Evolutionary conservation across 2,113 vertebrate genomes (phyloP).

Genomic region (Suncus etruscus): DNA sequence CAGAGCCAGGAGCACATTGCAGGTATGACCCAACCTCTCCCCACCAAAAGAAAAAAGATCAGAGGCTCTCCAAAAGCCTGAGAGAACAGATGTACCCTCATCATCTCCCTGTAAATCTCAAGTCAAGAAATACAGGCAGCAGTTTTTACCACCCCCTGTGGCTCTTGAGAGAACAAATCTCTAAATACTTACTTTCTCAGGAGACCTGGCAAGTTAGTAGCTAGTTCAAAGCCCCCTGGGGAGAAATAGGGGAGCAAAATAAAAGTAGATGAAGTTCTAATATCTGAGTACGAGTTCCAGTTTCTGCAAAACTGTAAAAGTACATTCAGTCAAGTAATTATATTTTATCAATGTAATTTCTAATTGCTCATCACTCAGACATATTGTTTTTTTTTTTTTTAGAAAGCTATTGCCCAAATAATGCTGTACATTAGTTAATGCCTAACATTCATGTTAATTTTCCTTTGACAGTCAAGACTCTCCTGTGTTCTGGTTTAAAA

Average conservation of each 20-base stretch:
- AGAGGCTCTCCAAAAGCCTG: neutral
- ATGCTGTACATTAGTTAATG: neutral
- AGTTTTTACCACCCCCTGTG: neutral
- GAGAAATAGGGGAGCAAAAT: neutral
- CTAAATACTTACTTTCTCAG: neutral
- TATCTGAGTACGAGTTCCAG: neutral
- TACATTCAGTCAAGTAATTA: neutral
- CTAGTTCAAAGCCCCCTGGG: neutral
- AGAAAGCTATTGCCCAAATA: neutral
- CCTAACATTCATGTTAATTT: too few relatives aligned
- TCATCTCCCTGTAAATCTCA: neutral
- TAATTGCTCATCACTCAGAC: neutral
- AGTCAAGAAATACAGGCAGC: neutral
- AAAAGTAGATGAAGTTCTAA: neutral
- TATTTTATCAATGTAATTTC: neutral
- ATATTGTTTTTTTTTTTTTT: neutral
- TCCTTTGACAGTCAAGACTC: neutral
- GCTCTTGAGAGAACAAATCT: slow-evolving; percentile 52
- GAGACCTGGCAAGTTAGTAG: slow-evolving; percentile 29
- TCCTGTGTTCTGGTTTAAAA: neutral
- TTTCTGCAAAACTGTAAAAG: neutral
- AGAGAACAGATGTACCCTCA: slow-evolving; percentile 42
- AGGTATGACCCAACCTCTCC: too few relatives aligned
- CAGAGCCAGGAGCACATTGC: too few relatives aligned
- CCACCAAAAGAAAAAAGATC: neutral